A percentile compares a stretch with the other conserved stretches of the same genome.
phyloP scores from a whole-genome alignment of 2,888 invertebrate species.

The Acleris cristana region DNA sequence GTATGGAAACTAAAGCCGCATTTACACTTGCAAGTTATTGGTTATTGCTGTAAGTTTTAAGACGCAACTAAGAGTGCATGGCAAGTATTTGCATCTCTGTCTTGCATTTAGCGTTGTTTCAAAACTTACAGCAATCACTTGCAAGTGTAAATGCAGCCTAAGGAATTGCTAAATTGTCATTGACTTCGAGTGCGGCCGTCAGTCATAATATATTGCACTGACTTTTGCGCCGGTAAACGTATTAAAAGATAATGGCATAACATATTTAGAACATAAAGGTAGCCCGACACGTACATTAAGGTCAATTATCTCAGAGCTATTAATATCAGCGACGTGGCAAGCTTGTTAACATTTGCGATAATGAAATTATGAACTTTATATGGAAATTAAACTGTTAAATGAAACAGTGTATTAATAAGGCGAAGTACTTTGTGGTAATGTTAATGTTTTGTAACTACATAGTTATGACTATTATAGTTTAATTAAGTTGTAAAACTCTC shows the following conservation, averaged over 20 bases:
- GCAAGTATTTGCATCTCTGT: no score
- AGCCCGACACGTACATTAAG: constrained; percentile 15
- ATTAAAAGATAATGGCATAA: constrained; percentile 9
- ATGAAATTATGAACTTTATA: constrained; percentile 25
- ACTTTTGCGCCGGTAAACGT: constrained; percentile 5
- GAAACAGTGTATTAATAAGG: constrained; percentile 15
- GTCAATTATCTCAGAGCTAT: constrained; percentile 24
- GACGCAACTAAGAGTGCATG: no score
- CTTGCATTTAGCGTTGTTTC: no score
- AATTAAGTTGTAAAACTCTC: neutral
- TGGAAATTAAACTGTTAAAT: constrained; percentile 13
- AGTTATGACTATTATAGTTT: neutral
- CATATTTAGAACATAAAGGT: constrained; percentile 19
- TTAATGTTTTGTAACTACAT: constrained; percentile 1
- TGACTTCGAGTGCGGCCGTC: no score
- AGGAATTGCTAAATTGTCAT: no score
- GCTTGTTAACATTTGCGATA: constrained; percentile 23
- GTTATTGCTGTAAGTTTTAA: no score
- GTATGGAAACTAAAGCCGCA: no score
- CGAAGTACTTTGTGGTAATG: constrained; percentile 4
- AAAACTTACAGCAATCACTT: no score
- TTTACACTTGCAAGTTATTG: no score
- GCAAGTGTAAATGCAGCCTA: no score
- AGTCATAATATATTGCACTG: neutral
- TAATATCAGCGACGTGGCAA: constrained; percentile 14